A percentile compares a stretch with the other conserved stretches of the same genome.
phyloP scores from a whole-genome alignment of 2,113 vertebrate species.

The Aptenodytes forsteri region DNA sequence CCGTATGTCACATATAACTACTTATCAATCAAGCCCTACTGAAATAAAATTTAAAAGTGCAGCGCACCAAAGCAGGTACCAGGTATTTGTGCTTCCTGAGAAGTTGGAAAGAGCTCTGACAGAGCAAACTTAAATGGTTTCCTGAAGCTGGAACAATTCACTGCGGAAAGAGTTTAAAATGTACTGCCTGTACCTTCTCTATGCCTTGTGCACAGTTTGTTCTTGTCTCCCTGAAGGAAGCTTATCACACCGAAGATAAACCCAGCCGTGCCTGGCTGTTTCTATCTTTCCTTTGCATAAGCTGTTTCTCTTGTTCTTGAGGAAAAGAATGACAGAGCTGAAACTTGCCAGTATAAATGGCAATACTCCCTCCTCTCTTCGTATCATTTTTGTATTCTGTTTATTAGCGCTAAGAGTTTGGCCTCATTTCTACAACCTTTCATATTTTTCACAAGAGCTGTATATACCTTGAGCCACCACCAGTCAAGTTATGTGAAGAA shows the following conservation, averaged over 20 bases:
- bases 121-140: background rate
- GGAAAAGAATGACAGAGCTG: background rate
- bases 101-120: background rate
- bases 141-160: background rate
- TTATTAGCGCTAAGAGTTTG: background rate
- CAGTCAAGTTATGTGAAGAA: background rate
- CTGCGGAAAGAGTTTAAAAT: background rate
- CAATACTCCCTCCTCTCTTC: background rate
- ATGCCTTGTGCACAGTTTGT: background rate
- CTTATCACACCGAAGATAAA: constrained; percentile 28
- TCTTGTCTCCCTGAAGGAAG: constrained; percentile 16
- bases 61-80: background rate
- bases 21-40: background rate
- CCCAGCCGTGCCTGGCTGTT: background rate
- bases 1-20: background rate
- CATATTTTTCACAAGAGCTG: background rate
- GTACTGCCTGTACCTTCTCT: background rate
- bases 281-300: constrained; percentile 5
- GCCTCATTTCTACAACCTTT: constrained; percentile 9
- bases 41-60: background rate
- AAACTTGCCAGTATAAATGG: constrained; percentile 18
- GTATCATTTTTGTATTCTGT: background rate
- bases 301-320: background rate
- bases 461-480: background rate
- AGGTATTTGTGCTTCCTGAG: background rate